These are phyloP conservation scores for Parnassius glacialis DNA, from an alignment of 2,888 invertebrate species.

Conservation along the genomic window DNA sequence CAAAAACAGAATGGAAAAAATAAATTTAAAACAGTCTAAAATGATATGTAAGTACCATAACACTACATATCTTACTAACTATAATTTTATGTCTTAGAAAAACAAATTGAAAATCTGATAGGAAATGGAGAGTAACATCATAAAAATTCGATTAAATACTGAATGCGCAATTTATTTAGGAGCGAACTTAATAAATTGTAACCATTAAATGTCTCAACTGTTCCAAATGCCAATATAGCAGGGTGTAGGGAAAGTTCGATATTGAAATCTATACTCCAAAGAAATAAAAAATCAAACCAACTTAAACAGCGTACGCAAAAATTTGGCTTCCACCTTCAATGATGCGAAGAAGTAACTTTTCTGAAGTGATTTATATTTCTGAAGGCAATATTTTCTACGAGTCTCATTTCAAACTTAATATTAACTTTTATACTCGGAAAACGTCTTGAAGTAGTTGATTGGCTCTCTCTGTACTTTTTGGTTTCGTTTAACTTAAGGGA, in stretches of 20 bases:
- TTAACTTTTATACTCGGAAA: slow-evolving; percentile 22
- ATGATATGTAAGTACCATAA: no score
- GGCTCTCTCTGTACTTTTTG: slow-evolving; percentile 45
- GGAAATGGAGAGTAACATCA: no score
- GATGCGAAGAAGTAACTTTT: slow-evolving; percentile 57
- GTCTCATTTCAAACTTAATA: slow-evolving; percentile 23
- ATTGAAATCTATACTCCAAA: slow-evolving; percentile 74
- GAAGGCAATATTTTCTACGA: slow-evolving; percentile 57
- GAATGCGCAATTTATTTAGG: no score
- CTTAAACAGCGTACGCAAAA: slow-evolving; percentile 69
- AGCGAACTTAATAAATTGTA: neutral
- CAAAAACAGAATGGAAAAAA: no score
- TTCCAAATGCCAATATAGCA: slow-evolving; percentile 32
- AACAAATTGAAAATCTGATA: no score
- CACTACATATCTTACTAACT: no score
- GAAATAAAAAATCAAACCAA: slow-evolving; percentile 65
- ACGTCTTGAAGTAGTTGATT: slow-evolving; percentile 57
- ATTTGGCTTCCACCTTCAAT: slow-evolving; percentile 64
- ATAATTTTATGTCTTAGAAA: no score
- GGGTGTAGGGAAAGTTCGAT: slow-evolving; percentile 69
- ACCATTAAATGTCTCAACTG: neutral
- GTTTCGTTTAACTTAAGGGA: neutral
- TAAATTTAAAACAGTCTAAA: no score
- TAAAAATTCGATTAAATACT: no score
- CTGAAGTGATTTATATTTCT: slow-evolving; percentile 71